A percentile compares a stretch with the other conserved stretches of the same genome.
phyloP scores from a whole-genome alignment of 2,888 invertebrate genomes.

The Pseudococcus viburni region DNA sequence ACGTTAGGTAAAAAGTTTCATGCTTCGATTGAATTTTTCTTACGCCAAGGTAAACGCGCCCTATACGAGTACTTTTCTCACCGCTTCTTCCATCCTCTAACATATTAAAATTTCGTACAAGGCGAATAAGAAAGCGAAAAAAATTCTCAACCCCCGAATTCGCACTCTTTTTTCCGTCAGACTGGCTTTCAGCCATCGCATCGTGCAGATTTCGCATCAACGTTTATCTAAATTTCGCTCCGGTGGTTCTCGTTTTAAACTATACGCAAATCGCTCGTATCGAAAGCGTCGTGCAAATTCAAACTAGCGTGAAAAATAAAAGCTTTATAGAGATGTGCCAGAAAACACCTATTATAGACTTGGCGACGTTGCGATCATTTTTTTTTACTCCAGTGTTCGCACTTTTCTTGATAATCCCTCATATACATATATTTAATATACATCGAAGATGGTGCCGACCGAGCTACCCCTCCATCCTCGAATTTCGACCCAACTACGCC shows the following conservation, averaged over 20 bases:
- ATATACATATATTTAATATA: conserved; percentile 4
- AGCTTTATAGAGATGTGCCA: conserved; percentile 46
- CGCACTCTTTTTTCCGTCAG: not conserved
- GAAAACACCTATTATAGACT: conserved; percentile 26
- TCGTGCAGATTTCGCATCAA: conserved; percentile 11
- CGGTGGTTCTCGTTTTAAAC: conserved; percentile 35
- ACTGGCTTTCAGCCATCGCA: conserved; percentile 32
- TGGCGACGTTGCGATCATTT: conserved; percentile 24
- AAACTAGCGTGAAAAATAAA: conserved; percentile 45
- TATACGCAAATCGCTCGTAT: conserved; percentile 20
- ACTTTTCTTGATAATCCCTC: not conserved
- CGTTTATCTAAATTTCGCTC: conserved; percentile 51
- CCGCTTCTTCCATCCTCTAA: not conserved
- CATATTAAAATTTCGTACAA: conserved; percentile 28
- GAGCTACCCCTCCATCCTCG: not conserved
- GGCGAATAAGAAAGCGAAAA: not conserved
- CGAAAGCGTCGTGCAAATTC: conserved; percentile 19
- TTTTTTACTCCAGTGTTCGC: not conserved
- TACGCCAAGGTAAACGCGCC: conserved; percentile 9
- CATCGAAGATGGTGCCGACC: not conserved
- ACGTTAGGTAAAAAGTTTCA: conserved; percentile 37
- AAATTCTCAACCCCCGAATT: not conserved
- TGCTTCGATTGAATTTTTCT: conserved; percentile 49
- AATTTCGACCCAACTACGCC: not conserved
- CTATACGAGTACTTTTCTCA: not conserved